Conservation (phyloP, 2,797 vertebrate genomes). For the Okamejei kenojei region DNA sequence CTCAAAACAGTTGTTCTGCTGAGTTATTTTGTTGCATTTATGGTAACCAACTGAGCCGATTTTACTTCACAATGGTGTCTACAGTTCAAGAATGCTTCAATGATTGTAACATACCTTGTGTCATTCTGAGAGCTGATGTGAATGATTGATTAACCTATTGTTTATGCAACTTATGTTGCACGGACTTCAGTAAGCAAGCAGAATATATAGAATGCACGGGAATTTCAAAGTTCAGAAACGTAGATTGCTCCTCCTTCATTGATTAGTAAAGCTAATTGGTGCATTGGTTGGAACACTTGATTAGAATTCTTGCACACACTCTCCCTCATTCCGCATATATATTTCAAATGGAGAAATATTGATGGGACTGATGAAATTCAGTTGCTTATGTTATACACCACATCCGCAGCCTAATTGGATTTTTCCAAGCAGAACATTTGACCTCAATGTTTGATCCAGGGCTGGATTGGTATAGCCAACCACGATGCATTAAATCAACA, state of each 20-base stretch:
- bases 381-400: neutral
- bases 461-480: neutral
- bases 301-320: neutral
- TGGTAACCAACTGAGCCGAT: neutral
- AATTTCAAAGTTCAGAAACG: neutral
- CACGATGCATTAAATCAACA: neutral
- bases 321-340: neutral
- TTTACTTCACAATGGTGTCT: neutral
- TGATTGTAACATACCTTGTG: neutral
- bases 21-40: neutral
- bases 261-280: neutral
- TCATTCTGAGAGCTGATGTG: neutral
- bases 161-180: neutral
- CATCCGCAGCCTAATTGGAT: constrained; percentile 11
- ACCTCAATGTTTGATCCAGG: constrained; percentile 3
- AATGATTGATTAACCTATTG: neutral
- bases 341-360: constrained; percentile 22
- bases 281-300: neutral
- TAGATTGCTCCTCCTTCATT: neutral
- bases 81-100: neutral
- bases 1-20: neutral
- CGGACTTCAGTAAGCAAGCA: neutral
- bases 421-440: constrained; percentile 23
- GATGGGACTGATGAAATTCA: neutral
- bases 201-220: neutral